Conservation (phyloP, 2,797 vertebrate species). For the Knipowitschia caucasica region DNA sequence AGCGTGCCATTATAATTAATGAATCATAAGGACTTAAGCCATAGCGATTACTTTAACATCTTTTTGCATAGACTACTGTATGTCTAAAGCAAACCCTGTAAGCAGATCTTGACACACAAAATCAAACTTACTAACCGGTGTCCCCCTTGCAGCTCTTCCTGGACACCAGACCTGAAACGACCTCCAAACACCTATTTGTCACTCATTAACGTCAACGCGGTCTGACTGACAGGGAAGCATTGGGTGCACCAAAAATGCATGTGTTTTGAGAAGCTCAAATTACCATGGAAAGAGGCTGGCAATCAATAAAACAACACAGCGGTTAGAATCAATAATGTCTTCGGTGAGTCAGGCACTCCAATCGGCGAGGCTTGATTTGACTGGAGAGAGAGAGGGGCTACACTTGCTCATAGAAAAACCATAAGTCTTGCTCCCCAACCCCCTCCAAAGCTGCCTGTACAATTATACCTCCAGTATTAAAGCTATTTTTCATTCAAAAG, state of each 20-base stretch:
- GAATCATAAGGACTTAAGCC: too few relatives aligned
- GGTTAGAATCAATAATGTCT: conserved; percentile 42
- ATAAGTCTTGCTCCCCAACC: conserved; percentile 37
- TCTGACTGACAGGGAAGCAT: conserved; percentile 30
- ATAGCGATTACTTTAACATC: too few relatives aligned
- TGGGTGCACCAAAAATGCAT: conserved; percentile 23
- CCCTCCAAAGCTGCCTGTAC: conserved; percentile 36
- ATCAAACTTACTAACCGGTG: conserved; percentile 1
- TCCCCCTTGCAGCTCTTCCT: conserved; percentile 11
- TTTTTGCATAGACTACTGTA: too few relatives aligned
- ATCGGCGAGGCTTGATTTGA: conserved; percentile 19
- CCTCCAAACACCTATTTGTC: conserved; percentile 27
- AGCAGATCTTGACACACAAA: conserved; percentile 17
- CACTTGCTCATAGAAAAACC: conserved; percentile 33
- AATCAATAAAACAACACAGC: conserved; percentile 35
- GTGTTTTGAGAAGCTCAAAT: conserved; percentile 38
- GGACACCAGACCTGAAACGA: conserved; percentile 2
- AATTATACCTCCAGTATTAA: conserved; percentile 59
- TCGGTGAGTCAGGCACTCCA: conserved; percentile 36
- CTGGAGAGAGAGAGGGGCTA: conserved; percentile 7
- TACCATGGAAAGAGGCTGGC: conserved; percentile 24
- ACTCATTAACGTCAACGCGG: conserved; percentile 10
- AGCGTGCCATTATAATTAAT: too few relatives aligned
- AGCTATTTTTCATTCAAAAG: conserved; percentile 56
- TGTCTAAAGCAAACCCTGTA: too few relatives aligned